Evolutionary conservation across 2,797 vertebrate genomes (phyloP).

Genomic region (Eupleurogrammus muticus): DNA sequence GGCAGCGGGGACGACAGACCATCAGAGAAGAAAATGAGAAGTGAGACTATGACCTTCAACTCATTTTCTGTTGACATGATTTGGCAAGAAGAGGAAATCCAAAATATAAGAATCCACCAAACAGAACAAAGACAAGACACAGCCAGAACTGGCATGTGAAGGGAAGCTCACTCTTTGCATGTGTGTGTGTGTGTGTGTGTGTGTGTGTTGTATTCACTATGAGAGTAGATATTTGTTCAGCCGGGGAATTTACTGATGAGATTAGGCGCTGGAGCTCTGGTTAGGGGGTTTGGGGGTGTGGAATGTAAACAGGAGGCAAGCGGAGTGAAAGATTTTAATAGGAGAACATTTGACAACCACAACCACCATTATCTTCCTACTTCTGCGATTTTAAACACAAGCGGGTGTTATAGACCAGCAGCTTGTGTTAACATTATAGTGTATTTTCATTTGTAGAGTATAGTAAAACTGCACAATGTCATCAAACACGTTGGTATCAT

Average conservation of each 20-base stretch:
- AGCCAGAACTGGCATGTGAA: conserved; percentile 3
- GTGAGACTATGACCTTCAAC: conserved; percentile 15
- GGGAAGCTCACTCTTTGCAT: background rate
- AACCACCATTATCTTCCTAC: conserved; percentile 15
- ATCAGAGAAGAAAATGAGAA: conserved; percentile 28
- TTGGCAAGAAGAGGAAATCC: conserved; percentile 1
- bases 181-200: conserved; percentile 19
- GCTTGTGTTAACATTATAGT: conserved; percentile 4
- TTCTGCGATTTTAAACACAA: conserved; percentile 18
- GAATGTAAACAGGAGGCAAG: conserved; percentile 74
- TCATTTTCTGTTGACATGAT: conserved; percentile 23
- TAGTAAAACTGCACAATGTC: background rate
- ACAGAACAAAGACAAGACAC: conserved; percentile 12
- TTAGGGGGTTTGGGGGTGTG: conserved; percentile 54
- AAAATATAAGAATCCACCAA: conserved; percentile 14
- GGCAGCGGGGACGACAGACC: background rate
- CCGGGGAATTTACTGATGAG: conserved; percentile 69
- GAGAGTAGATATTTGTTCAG: conserved; percentile 77
- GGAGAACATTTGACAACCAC: conserved; percentile 30
- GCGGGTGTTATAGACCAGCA: conserved; percentile 6
- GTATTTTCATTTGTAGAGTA: conserved; percentile 28
- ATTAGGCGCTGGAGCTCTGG: conserved; percentile 62
- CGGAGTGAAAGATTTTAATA: conserved; percentile 42
- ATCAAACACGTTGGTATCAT: background rate
- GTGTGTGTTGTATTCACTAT: conserved; percentile 47